Evolutionary conservation across 2,113 vertebrate species (phyloP).

Genomic region (Cervus canadensis): DNA sequence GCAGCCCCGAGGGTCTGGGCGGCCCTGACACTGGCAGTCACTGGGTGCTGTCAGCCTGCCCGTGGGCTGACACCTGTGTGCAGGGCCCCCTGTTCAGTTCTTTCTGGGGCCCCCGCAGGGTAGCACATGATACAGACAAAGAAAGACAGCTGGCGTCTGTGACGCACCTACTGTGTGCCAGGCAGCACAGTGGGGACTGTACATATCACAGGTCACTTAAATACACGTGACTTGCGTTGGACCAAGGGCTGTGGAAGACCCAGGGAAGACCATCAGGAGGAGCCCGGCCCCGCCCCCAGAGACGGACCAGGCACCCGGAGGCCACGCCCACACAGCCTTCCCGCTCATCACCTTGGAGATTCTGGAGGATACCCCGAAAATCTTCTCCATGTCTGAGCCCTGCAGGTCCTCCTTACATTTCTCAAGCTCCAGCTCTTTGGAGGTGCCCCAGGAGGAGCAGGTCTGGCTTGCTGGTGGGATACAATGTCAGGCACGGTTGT

Average conservation of each 20-base stretch:
- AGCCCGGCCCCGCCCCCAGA: background rate
- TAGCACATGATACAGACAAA: background rate
- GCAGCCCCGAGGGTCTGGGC: background rate
- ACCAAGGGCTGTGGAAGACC: background rate
- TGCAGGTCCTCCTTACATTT: slow-evolving; percentile 34
- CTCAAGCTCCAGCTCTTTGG: slow-evolving; percentile 35
- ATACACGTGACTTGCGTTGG: no score
- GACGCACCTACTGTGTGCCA: background rate
- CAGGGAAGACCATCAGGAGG: background rate
- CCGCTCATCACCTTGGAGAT: slow-evolving; percentile 40
- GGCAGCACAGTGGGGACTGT: background rate
- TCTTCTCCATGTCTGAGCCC: background rate
- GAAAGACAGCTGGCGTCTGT: background rate
- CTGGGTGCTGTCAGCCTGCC: background rate
- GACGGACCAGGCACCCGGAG: accelerated
- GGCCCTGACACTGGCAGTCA: background rate
- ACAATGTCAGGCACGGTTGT: accelerated
- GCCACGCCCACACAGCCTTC: background rate
- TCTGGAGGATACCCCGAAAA: background rate
- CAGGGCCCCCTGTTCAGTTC: background rate
- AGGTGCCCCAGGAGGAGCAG: slow-evolving; percentile 27
- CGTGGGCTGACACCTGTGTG: accelerated
- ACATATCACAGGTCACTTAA: background rate
- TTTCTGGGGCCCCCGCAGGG: background rate
- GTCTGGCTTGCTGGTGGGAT: slow-evolving; percentile 57